Evolutionary conservation across 1,140 invertebrate species (phyloP).

Genomic region (Meteorus sp.): DNA sequence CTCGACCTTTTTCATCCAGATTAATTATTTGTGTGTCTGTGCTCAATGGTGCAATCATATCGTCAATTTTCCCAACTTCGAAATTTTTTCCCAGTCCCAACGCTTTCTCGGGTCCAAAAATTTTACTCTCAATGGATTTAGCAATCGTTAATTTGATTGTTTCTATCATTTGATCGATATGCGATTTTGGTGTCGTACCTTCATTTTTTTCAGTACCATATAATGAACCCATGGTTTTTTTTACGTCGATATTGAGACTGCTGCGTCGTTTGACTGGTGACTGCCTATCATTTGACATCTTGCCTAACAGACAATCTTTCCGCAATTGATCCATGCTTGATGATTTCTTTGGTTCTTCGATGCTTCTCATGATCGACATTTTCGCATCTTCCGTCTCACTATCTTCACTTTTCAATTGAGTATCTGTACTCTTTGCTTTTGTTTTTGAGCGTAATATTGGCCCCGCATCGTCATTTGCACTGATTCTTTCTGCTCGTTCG

Average conservation of each 20-base stretch:
- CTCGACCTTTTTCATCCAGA: slow-evolving; percentile 46
- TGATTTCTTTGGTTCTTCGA: slow-evolving; percentile 33
- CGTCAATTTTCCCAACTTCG: slow-evolving; percentile 50
- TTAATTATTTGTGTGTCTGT: slow-evolving; percentile 46
- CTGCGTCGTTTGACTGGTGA: slow-evolving; percentile 43
- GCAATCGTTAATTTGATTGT: slow-evolving; percentile 52
- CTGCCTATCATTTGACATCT: slow-evolving; percentile 37
- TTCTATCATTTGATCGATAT: slow-evolving; percentile 56
- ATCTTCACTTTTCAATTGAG: slow-evolving; percentile 34
- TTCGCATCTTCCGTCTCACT: slow-evolving; percentile 25
- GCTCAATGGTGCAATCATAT: slow-evolving; percentile 48
- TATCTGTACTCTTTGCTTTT: slow-evolving; percentile 47
- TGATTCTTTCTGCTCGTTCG: slow-evolving; percentile 34
- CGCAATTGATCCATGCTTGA: slow-evolving; percentile 34
- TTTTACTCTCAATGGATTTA: slow-evolving; percentile 52
- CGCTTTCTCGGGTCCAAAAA: slow-evolving; percentile 44
- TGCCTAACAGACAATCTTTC: slow-evolving; percentile 45
- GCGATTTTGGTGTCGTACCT: slow-evolving; percentile 37
- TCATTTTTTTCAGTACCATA: slow-evolving; percentile 42
- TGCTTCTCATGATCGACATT: slow-evolving; percentile 16
- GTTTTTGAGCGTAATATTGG: slow-evolving; percentile 54
- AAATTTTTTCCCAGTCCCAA: slow-evolving; percentile 46
- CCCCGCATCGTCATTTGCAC: slow-evolving; percentile 37
- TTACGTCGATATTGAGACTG: slow-evolving; percentile 52
- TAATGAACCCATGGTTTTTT: slow-evolving; percentile 47